phyloP scores from a whole-genome alignment of 2,888 invertebrate species.

The Lasioglossum lativentre region DNA sequence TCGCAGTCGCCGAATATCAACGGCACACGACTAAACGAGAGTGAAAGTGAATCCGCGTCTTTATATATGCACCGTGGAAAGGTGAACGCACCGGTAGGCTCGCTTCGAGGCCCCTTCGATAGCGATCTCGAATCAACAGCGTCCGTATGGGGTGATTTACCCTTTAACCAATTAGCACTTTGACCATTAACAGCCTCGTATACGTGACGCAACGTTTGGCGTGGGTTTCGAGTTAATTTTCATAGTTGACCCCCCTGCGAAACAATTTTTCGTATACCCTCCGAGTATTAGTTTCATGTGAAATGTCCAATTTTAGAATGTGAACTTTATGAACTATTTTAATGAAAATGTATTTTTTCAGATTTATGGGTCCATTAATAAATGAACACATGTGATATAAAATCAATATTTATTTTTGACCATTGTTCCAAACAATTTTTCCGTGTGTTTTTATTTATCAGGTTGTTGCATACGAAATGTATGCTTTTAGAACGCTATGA shows the following conservation, averaged over 20 bases:
- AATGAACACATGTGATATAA: too few species aligned
- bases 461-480: too few species aligned
- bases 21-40: conserved; percentile 73
- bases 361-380: too few species aligned
- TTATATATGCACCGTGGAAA: conserved; percentile 73
- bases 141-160: conserved; percentile 32
- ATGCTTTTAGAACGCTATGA: neutral
- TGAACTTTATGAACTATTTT: neutral
- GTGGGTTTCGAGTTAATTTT: neutral
- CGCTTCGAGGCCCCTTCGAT: conserved; percentile 69
- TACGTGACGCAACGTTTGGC: neutral
- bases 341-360: neutral
- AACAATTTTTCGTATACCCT: neutral
- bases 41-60: conserved; percentile 75
- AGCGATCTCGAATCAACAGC: conserved; percentile 52
- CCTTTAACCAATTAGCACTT: conserved; percentile 19
- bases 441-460: neutral
- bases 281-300: too few species aligned
- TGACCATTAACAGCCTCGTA: neutral
- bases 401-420: neutral
- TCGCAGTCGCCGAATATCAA: conserved; percentile 51
- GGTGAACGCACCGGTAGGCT: conserved; percentile 67
- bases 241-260: neutral
- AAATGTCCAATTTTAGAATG: neutral
- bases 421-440: neutral